Conservation (phyloP, 2,113 vertebrate species). For the Trinectes maculatus region DNA sequence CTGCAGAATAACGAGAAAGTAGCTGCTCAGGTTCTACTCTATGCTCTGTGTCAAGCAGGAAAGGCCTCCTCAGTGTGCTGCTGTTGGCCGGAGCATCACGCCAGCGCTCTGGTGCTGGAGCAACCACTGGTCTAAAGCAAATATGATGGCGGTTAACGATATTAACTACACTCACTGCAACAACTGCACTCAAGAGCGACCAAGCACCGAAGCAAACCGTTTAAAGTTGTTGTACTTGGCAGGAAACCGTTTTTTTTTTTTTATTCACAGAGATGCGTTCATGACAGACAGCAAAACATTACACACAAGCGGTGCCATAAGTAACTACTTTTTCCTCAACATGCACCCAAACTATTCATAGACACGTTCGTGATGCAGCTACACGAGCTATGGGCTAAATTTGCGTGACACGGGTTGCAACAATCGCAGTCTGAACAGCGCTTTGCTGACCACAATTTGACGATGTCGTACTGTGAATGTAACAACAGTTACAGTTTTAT, state of each 20-base stretch:
- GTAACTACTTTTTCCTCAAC: background rate
- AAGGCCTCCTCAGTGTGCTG: constrained; percentile 58
- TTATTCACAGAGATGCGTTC: constrained; percentile 24
- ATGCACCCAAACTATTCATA: too few relatives aligned
- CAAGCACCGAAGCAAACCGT: constrained; percentile 48
- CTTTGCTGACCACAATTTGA: background rate
- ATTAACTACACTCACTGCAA: constrained; percentile 61
- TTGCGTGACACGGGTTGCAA: background rate
- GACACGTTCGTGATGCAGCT: too few relatives aligned
- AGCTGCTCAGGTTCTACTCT: constrained; percentile 68
- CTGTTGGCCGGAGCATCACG: constrained; percentile 60
- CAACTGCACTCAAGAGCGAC: constrained; percentile 49
- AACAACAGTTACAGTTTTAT: too few relatives aligned
- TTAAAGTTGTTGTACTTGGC: constrained; percentile 46
- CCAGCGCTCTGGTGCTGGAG: constrained; percentile 35
- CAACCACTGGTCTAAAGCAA: constrained; percentile 69
- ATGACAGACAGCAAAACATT: constrained; percentile 14
- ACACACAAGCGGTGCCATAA: background rate
- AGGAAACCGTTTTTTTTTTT: constrained; percentile 45
- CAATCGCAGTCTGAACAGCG: background rate
- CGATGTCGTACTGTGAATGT: too few relatives aligned
- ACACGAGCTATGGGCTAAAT: background rate
- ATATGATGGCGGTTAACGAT: constrained; percentile 70
- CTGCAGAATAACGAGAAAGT: constrained; percentile 75
- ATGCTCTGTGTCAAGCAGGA: constrained; percentile 63